Evolutionary conservation across 1,140 invertebrate species (phyloP), one percentile per base, ranked within the genome.

Genomic region (Drosophila busckii): DNA sequence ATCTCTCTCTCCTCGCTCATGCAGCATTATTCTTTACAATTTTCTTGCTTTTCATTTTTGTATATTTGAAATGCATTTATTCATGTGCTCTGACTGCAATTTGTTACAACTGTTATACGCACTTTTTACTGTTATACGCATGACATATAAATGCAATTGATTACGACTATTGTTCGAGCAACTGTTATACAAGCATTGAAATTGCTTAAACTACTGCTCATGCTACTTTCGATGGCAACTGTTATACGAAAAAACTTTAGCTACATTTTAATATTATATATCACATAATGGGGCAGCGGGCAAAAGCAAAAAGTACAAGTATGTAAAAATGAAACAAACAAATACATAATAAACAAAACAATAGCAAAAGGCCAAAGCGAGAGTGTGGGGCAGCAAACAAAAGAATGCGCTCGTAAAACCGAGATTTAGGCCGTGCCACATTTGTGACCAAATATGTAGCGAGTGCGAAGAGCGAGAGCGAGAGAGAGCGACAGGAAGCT

Each of bases 241-340:
- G n/a, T n/a, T n/a, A n/a, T n/a, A n/a, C n/a, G n/a, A n/a, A n/a
- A n/a, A n/a, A n/a, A n/a, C n/a, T n/a, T n/a, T 29, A 45, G 40
- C 55, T 45, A 15, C 32, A 60, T 60, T 60, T 60, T 60, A 60
- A 60, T 60, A 38, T 49, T 13, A 55, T 54, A 62, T 50, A 55
- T 46, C 42, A 46, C 6, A 28, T 6, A 38, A 9, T 28, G 46
- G 29, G 17, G 42, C 28, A 40, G 0, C 13, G n/a, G n/a, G 37
- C 13, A 34, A 23, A 31, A 49, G 29, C 17, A 54, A 49, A 49
- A 48, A 44, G 48, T 54, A 50, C 40, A 78, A 82, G 69, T 70
- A 80, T 82, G 70, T 78, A 73, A 80, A 82, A 80, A 80, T 82
- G 70, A 80, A 80, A 80, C 75, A 80, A 80, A 80, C 75, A 80